These are phyloP conservation scores for Heliconius hortense DNA, from an alignment of 2,888 invertebrate genomes.

Conservation along the genomic window DNA sequence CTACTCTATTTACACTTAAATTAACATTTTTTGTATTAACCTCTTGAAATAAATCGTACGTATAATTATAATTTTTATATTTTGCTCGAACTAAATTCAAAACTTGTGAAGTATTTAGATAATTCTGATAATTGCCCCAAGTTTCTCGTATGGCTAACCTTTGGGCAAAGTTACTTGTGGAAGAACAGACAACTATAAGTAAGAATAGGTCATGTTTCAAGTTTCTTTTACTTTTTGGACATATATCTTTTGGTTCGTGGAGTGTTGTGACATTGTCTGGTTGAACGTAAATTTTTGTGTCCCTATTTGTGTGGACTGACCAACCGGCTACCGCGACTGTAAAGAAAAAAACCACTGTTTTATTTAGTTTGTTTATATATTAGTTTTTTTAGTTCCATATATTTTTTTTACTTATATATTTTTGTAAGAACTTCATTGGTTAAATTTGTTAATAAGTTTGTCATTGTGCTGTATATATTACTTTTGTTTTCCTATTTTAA, in stretches of 20 bases:
- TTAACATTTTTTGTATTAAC: conserved; percentile 38
- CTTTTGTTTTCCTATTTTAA: no score
- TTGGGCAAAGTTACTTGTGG: conserved; percentile 85
- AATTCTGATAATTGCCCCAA: conserved; percentile 83
- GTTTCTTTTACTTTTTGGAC: conserved; percentile 56
- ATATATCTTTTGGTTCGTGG: conserved; percentile 83
- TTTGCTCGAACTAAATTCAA: conserved; percentile 57
- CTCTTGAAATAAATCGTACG: conserved; percentile 59
- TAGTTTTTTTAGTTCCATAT: no score
- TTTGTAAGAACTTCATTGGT: no score
- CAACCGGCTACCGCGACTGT: conserved; percentile 84
- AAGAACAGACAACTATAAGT: conserved; percentile 89
- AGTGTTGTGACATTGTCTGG: conserved; percentile 86
- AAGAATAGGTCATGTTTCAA: conserved; percentile 78
- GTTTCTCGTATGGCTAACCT: conserved; percentile 86
- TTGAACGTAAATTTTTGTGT: conserved; percentile 86
- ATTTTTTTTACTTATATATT: no score
- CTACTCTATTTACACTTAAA: conserved; percentile 47
- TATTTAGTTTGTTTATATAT: no score
- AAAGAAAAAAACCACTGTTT: conserved; percentile 44
- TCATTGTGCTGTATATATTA: no score
- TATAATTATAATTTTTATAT: conserved; percentile 68
- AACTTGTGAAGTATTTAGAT: conserved; percentile 56
- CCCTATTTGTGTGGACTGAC: conserved; percentile 88
- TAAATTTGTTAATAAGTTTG: no score